Percentiles rank a stretch among this genome's conserved stretches.
Evolutionary conservation across 2,888 invertebrate genomes (phyloP).

Genomic region (Chrysodeixis includens): DNA sequence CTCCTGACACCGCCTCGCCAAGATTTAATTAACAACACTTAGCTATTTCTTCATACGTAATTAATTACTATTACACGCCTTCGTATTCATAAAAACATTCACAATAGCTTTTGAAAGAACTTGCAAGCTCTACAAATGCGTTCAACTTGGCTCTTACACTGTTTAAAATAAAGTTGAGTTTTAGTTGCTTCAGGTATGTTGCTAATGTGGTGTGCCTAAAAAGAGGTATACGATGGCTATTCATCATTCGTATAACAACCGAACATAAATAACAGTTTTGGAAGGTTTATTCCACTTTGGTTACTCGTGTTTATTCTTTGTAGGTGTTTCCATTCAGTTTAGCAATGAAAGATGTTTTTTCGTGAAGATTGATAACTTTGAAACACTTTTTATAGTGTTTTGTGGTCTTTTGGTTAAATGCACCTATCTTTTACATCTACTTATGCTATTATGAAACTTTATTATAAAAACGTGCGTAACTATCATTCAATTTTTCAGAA

Average conservation of each 20-base stretch:
- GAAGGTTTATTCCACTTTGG: conserved; percentile 69
- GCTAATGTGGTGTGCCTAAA: conserved; percentile 36
- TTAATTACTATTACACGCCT: conserved; percentile 75
- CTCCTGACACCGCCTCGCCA: conserved; percentile 47
- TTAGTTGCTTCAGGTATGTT: conserved; percentile 16
- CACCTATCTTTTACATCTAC: too few relatives aligned
- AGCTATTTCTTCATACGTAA: conserved; percentile 70
- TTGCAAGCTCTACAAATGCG: conserved; percentile 25
- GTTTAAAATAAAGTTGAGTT: conserved; percentile 31
- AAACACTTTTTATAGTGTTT: neutral
- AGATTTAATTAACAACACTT: conserved; percentile 70
- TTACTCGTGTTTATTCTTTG: conserved; percentile 29
- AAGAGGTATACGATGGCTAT: conserved; percentile 68
- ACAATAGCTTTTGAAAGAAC: conserved; percentile 61
- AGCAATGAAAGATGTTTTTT: conserved; percentile 17
- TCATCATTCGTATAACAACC: conserved; percentile 78
- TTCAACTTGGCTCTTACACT: conserved; percentile 19
- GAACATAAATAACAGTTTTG: conserved; percentile 78
- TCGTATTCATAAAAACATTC: conserved; percentile 65
- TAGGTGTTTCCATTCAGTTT: conserved; percentile 12
- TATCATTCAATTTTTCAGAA: too few relatives aligned
- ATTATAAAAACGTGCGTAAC: too few relatives aligned
- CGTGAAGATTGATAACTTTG: neutral
- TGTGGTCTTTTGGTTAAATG: neutral
- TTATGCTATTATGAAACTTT: too few relatives aligned